A percentile compares a stretch with the other conserved stretches of the same genome.
Conservation (phyloP, 2,797 vertebrate species). For the Trachops cirrhosus region DNA sequence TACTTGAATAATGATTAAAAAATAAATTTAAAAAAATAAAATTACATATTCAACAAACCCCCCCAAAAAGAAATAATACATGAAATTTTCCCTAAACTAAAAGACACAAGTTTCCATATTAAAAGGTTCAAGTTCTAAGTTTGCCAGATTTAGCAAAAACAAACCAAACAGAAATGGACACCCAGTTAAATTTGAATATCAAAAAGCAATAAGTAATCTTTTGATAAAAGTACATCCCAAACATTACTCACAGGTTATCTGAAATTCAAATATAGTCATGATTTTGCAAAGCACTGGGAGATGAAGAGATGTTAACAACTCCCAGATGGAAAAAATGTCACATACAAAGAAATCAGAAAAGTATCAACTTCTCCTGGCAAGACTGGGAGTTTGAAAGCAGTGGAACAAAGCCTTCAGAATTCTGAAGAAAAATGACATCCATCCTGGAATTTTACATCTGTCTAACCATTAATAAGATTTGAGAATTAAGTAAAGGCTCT, state of each 20-base stretch:
- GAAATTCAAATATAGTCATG: background rate
- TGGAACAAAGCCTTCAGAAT: background rate
- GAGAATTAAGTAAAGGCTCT: background rate
- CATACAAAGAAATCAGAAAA: background rate
- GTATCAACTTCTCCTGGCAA: background rate
- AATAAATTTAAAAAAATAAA: too few species aligned
- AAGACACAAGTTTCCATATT: background rate
- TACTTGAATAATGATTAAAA: too few species aligned
- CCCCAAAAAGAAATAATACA: background rate
- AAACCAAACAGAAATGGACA: background rate
- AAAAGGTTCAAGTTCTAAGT: background rate
- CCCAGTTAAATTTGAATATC: background rate
- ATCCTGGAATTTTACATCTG: background rate
- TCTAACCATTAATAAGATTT: background rate
- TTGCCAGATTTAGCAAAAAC: background rate
- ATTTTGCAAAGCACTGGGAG: background rate
- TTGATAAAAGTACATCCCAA: background rate
- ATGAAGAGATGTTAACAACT: background rate
- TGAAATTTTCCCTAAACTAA: background rate
- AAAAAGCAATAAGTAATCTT: background rate
- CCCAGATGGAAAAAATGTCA: background rate
- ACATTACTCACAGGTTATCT: background rate
- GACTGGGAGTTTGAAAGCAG: background rate
- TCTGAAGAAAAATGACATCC: background rate
- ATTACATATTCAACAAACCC: too few species aligned